Base-by-base conservation (phyloP, 2,113 vertebrate species). In the Centropus unirufus region DNA sequence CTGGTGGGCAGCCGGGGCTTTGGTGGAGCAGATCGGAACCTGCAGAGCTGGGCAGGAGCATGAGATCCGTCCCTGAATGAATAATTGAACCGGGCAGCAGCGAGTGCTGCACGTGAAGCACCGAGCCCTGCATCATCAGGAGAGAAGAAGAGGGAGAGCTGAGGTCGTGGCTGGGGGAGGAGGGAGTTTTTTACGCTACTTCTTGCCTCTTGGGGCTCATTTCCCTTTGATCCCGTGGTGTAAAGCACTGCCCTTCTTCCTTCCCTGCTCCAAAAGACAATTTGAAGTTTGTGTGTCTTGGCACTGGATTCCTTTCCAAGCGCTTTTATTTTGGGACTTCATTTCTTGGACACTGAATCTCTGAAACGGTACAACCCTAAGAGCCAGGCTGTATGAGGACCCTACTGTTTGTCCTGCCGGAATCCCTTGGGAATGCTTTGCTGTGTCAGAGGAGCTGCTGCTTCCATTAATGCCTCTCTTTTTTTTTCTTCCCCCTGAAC, bases 241-340 rank as follows among this genome's bases (percentile, higher is more conserved):
- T 49, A 40, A 66, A 77, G 40, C 62, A 7, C 63, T 63, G 4
- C 29, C 90, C 63, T 47, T 90, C 58, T 96, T 90, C 85, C 89
- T 90, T 89, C 51, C 52, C 67, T 70, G 87, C 46, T 93, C 75
- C 40, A 83, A 51, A 63, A 68, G 79, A n/a, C 5, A 8, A 32
- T 83, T 79, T 64, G 76, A 81, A 69, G 76, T 83, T 74, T 95
- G 80, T 93, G 59, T 76, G 52, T 89, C 57, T 84, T 87, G 87
- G 90, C 93, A 75, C 26, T 72, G 29, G 34, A 22, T 70, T 86
- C 34, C 11, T 80, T 73, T 58, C 68, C 70, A 57, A 69, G 26
- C 39, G 55, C 58, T 83, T 88, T 17, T 66, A 6, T 69, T 73
- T 73, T 74, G 79, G 46, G 36, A 51, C 63, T 73, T 81, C 36